Evolutionary conservation across 2,113 vertebrate species (phyloP).

Genomic region (Telmatochromis brichardi): DNA sequence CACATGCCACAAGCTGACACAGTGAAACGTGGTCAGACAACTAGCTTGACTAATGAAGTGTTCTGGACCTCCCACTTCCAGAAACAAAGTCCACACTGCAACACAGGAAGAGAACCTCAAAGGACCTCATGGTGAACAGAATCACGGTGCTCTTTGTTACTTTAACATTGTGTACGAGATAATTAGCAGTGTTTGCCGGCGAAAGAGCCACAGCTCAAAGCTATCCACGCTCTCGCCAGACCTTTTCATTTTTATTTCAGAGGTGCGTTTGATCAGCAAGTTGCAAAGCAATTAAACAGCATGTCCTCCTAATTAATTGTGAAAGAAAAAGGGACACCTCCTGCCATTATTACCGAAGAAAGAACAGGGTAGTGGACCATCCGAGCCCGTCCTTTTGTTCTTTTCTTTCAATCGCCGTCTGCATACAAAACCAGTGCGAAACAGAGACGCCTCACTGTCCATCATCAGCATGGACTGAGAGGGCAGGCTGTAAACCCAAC

Average conservation of each 20-base stretch:
- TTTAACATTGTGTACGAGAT: neutral
- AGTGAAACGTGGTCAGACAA: neutral
- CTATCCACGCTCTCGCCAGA: neutral
- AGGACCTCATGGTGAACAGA: neutral
- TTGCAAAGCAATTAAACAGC: neutral
- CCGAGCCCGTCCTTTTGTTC: neutral
- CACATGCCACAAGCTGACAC: neutral
- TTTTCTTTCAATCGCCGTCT: constrained; percentile 34
- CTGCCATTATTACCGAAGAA: neutral
- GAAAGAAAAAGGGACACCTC: constrained; percentile 34
- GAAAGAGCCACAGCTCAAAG: neutral
- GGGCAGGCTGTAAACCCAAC: constrained; percentile 36
- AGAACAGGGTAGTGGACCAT: neutral
- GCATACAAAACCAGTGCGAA: constrained; percentile 21
- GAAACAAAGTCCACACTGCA: neutral
- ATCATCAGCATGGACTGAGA: constrained; percentile 13
- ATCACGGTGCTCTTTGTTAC: neutral
- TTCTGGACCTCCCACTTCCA: neutral
- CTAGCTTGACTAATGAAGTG: neutral
- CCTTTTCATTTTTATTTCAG: constrained; percentile 9
- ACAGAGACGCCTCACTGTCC: constrained; percentile 25
- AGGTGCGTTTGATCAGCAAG: constrained; percentile 12
- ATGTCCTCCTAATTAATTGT: constrained; percentile 24
- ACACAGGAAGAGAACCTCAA: neutral
- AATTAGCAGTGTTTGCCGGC: neutral